These are phyloP conservation scores for Tetrax tetrax DNA, from an alignment of 2,113 vertebrate species.

Conservation along the genomic window DNA sequence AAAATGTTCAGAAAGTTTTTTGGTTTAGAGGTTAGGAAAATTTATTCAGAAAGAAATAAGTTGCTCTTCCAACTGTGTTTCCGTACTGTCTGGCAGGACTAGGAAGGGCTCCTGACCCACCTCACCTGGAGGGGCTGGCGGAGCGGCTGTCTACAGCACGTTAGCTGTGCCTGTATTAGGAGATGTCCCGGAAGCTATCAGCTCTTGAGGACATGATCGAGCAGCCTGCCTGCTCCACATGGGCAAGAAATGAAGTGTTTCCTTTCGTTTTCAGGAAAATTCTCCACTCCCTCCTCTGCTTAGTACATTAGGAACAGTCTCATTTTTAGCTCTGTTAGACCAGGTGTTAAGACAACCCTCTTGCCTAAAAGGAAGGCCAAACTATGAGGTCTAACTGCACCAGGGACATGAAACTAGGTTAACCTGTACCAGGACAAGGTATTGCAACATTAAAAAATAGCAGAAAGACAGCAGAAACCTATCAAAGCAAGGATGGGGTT, in stretches of 20 bases:
- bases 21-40: not conserved
- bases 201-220: not conserved
- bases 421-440: not conserved
- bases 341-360: not conserved
- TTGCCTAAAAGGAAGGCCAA: not conserved
- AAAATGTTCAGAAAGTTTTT: not conserved
- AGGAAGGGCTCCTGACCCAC: not conserved
- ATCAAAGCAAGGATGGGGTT: not conserved
- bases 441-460: not conserved
- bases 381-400: not conserved
- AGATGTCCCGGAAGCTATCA: not conserved
- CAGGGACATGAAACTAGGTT: not conserved
- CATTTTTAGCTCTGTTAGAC: not conserved
- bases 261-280: not conserved
- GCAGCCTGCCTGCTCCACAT: fast-evolving
- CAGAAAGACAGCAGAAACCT: not conserved
- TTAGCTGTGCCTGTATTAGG: not conserved
- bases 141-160: not conserved
- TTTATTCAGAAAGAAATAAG: fast-evolving
- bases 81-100: fast-evolving
- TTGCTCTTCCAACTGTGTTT: not conserved
- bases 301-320: not conserved
- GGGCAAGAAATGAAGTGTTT: not conserved
- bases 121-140: fast-evolving
- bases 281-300: not conserved